Base-by-base conservation (phyloP, 2,888 invertebrate genomes). In the Zhuqinia jingwanae region DNA sequence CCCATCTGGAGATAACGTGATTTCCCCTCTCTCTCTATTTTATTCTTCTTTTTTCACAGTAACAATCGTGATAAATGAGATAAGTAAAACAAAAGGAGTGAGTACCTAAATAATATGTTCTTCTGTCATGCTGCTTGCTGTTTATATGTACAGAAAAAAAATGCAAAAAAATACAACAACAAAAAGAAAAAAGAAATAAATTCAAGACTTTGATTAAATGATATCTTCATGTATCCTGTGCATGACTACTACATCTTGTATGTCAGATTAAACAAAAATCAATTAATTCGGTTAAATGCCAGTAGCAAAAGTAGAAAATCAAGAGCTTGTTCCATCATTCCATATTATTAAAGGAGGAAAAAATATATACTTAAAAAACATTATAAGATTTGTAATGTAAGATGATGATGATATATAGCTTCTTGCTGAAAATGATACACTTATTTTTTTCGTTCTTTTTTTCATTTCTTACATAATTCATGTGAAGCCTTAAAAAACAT, bases 231-330 rank as follows among this genome's bases (percentile, higher is more conserved):
- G 70, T 56, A 20, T 50, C 45, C 20, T 45, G 70, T 36, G n/a
- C n/a, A 45, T 45, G 65, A 68, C 42, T 20, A 68, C 65, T 81
- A 56, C 56, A 58, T 70, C 58, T 70, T 15, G n/a, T 22, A 81
- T 81, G 80, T 70, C 70, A 81, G 80, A 81, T 81, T 70, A 81
- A 73, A 42, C 36, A 30, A 42, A 81, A 81, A 81, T 81, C 80
- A 81, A 81, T 81, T 81, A 81, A 81, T 81, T 81, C 70, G 45
- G 65, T 79, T 47, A 79, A 79, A 79, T 20, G 65, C 68, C 79
- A 79, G 79, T 65, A 79, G 79, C 65, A 65, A 22, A 6, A 20
- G 27, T 65, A n/a, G 42, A 25, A 68, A 45, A 45, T 68, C 68
- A 45, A 45, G 68, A 45, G 2, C 45, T 36, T 36, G 36, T 17